Base-by-base conservation (phyloP, 2,113 vertebrate species). In the Nothobranchius kuhntae region DNA sequence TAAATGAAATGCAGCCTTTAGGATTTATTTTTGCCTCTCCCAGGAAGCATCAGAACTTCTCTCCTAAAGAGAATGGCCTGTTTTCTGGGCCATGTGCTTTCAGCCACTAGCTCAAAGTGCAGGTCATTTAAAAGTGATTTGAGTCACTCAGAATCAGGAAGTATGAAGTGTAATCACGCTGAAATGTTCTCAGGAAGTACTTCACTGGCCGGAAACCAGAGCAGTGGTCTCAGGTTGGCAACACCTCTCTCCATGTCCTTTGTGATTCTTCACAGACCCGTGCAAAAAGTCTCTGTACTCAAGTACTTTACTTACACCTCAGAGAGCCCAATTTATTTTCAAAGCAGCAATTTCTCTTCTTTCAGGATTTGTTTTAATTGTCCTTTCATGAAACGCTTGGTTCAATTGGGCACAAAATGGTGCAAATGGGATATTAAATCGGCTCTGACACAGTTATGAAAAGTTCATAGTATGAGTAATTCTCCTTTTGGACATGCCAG, bases 101-200 rank as follows among this genome's bases (percentile, higher is more conserved):
- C 68, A 35, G 48, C 65, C 67, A 61, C 56, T 65, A 71, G 55
- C 75, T 78, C 69, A 13, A 53, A 67, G 55, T 56, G 13, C 21
- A 46, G 75, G 15, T 81, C 66, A 62, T 61, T 80, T 74, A 53
- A 79, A 82, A 82, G 71, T 77, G 80, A 82, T 85, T 71, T n/a
- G 46, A 77, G 68, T 72, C 71, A 11, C 78, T 69, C 51, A 52
- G 67, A 83, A 84, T 82, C 74, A 71, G 72, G 68, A 80, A 63
- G 77, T 40, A 75, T 60, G 46, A 78, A 74, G 78, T 77, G 73
- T 77, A 81, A 85, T 82, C 46, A 51, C 53, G 9, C 24, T 55
- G 63, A 78, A 83, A 78, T 69, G 74, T 59, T 77, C 65, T 77
- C 73, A 71, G 78, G 71, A 89, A 82, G 84, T 79, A 77, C 80